Evolutionary conservation across 2,888 invertebrate genomes (phyloP).

Genomic region (Nemoura dubitans): DNA sequence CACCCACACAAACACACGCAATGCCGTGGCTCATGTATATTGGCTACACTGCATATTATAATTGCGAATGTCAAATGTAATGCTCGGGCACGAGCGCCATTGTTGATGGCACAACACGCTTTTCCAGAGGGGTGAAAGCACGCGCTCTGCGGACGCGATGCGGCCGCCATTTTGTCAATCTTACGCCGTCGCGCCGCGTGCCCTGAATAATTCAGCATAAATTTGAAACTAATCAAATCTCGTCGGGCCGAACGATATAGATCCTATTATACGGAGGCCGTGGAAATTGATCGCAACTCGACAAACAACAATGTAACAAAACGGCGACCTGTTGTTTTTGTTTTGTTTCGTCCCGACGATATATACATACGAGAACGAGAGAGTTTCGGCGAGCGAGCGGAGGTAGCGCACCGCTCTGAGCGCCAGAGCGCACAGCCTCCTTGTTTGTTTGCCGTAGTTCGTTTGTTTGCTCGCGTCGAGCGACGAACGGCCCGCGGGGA

Average conservation of each 20-base stretch:
- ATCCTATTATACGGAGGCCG: too few species aligned
- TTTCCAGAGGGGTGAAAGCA: not conserved
- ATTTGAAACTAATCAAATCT: not conserved
- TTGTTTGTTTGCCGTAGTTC: not conserved
- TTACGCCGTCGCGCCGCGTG: not conserved
- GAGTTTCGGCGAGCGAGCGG: not conserved
- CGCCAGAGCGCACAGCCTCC: not conserved
- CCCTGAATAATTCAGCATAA: not conserved
- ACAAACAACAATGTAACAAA: not conserved
- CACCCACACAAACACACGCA: not conserved
- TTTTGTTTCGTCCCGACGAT: not conserved
- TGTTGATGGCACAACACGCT: not conserved
- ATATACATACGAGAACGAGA: not conserved
- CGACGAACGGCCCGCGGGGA: not conserved
- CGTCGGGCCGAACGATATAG: not conserved
- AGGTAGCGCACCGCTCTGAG: not conserved
- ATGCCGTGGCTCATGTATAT: not conserved
- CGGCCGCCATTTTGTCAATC: conserved; percentile 12
- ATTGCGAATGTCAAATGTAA: not conserved
- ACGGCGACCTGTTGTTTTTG: not conserved
- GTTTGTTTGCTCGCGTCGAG: not conserved
- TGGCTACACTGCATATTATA: not conserved
- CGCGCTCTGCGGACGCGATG: not conserved
- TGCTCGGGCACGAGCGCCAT: not conserved
- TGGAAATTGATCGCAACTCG: not conserved